These are phyloP conservation scores for Aspidapion aeneum DNA, from an alignment of 2,888 invertebrate genomes.

Conservation along the genomic window DNA sequence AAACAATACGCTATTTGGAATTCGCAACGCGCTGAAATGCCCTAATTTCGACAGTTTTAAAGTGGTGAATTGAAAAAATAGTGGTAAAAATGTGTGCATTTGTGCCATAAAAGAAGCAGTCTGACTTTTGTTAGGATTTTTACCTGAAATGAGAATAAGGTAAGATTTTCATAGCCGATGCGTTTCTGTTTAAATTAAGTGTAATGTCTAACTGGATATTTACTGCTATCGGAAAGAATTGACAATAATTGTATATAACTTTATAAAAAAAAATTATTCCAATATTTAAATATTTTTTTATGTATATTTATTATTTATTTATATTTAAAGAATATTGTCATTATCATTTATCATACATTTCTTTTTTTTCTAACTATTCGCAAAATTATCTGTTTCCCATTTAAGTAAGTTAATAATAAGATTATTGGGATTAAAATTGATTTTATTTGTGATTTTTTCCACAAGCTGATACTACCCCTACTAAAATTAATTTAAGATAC, in stretches of 20 bases:
- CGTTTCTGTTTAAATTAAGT: not conserved
- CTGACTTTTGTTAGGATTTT: not conserved
- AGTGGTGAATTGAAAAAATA: not conserved
- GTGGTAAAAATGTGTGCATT: not conserved
- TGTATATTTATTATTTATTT: too few species aligned
- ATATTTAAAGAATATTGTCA: too few species aligned
- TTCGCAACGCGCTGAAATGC: not conserved
- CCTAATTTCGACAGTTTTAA: not conserved
- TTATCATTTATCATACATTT: too few species aligned
- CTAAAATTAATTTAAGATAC: too few species aligned
- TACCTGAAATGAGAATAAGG: not conserved
- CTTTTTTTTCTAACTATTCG: too few species aligned
- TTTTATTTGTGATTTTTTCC: too few species aligned
- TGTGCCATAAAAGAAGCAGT: not conserved
- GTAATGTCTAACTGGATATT: not conserved
- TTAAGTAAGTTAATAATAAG: too few species aligned
- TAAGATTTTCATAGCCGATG: not conserved
- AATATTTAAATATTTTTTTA: not conserved
- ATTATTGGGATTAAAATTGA: too few species aligned
- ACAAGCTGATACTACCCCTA: too few species aligned
- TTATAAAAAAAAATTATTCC: not conserved
- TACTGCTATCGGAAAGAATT: not conserved
- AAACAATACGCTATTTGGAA: not conserved
- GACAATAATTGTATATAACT: too few species aligned
- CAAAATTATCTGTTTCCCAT: too few species aligned